Conservation (phyloP, 2,888 invertebrate species). For the Hypolimnas misippus region DNA sequence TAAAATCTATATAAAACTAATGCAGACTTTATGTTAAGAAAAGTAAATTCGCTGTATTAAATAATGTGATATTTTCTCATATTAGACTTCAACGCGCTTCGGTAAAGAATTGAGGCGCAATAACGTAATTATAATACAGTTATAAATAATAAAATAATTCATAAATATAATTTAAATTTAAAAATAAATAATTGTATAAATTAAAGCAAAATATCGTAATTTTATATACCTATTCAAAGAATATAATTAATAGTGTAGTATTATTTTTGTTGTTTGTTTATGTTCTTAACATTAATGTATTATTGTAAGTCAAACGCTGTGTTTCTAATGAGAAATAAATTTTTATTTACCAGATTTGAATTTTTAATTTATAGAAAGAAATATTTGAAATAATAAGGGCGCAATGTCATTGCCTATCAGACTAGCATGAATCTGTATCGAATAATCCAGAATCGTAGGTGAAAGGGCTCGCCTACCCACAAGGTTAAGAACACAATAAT, state of each 20-base stretch:
- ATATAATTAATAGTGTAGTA: no score
- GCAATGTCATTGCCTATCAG: slow-evolving; percentile 9
- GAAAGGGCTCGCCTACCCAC: slow-evolving; percentile 46
- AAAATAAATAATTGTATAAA: not conserved
- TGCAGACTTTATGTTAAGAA: no score
- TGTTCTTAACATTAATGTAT: no score
- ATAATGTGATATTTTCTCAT: not conserved
- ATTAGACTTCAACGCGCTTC: slow-evolving; percentile 22
- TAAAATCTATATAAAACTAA: no score
- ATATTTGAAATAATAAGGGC: not conserved
- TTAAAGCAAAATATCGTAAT: not conserved
- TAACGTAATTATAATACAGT: not conserved
- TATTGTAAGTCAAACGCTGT: no score
- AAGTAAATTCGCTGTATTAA: no score
- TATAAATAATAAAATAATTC: not conserved
- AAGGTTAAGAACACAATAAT: slow-evolving; percentile 45
- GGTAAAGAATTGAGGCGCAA: not conserved
- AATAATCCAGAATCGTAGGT: slow-evolving; percentile 46
- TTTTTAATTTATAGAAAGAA: no score
- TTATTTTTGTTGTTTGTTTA: no score
- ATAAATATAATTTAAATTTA: not conserved
- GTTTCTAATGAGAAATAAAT: no score
- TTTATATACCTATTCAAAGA: no score
- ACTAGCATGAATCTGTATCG: slow-evolving; percentile 20
- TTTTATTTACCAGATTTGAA: no score